Conservation (phyloP, 2,888 invertebrate species). For the Drosophila eohydei region DNA sequence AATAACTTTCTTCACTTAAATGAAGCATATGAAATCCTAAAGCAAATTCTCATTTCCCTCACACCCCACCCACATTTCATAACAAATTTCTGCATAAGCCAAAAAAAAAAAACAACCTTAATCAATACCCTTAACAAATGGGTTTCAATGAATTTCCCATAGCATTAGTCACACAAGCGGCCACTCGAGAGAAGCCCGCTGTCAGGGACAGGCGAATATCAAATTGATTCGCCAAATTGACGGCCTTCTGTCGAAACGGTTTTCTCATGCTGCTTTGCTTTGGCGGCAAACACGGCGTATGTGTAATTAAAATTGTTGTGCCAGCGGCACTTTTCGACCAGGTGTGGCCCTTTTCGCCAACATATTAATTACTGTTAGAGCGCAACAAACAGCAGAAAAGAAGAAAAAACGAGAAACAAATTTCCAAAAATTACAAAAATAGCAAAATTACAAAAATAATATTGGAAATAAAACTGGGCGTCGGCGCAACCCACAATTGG, state of each 20-base stretch:
- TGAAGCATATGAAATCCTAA: background rate
- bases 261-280: slow-evolving; percentile 46
- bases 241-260: slow-evolving; percentile 53
- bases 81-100: slow-evolving; percentile 2
- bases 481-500: slow-evolving; percentile 42
- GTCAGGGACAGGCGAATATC: slow-evolving; percentile 29
- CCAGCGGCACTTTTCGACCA: slow-evolving; percentile 71
- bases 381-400: background rate
- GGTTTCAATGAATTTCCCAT: slow-evolving; percentile 33
- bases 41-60: background rate
- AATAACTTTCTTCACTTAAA: background rate
- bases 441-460: slow-evolving; percentile 17
- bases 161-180: slow-evolving; percentile 36
- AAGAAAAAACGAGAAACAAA: slow-evolving; percentile 13
- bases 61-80: slow-evolving; percentile 5
- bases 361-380: slow-evolving; percentile 66
- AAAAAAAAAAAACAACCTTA: background rate
- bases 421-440: slow-evolving; percentile 23
- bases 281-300: slow-evolving; percentile 48
- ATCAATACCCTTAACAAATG: slow-evolving; percentile 9
- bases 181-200: slow-evolving; percentile 5
- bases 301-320: slow-evolving; percentile 65
- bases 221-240: slow-evolving; percentile 61
- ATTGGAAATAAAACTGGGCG: slow-evolving; percentile 46
- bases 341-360: slow-evolving; percentile 74